Evolutionary conservation across 2,113 vertebrate genomes (phyloP), one percentile per base, ranked within the genome.

Genomic region (Carlito syrichta): DNA sequence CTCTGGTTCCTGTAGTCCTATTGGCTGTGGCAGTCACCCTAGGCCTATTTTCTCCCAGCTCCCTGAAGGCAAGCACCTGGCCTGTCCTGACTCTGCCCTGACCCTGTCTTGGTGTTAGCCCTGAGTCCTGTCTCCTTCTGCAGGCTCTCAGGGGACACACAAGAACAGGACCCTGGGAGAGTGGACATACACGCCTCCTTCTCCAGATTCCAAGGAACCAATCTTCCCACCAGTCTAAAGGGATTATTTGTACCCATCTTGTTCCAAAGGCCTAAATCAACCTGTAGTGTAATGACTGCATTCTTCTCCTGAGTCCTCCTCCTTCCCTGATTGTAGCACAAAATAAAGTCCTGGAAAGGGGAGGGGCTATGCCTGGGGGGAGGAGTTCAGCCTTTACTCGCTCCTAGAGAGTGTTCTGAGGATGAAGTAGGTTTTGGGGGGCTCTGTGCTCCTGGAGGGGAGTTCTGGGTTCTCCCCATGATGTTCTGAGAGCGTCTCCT

Each of bases 131-230:
- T 40, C 43, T 81, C n/a, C 63, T 73, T 43, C 27, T 19, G 1
- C 3, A 35, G 43, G 23, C 38, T 17, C 68, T 85, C 2, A 17
- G 5, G 3, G 22, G 35, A 50, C 16, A 22, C 17, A 17, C 11
- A 20, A 35, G 32, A 45, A 19, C 48, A 58, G 32, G 23, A 69
- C 30, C 40, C 19, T 2, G 1, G 32, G 17, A 38, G 3, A 27
- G 16, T 32, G 4, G 5, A 2, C 48, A 7, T 38, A 3, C 10
- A 32, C 0, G 0, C 19, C 76, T 23, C n/a, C 35, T 11, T 25
- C 38, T 35, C 58, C 9, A 11, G 35, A 58, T 43, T 2, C 45
- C 43, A 58, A 25, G 48, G 35, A 50, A 23, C 35, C 22, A 5
- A 16, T n/a, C 35, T 7, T 52, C 79, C 9, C 82, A 30, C 43